Evolutionary conservation across 1,140 invertebrate genomes (phyloP).

Genomic region (Drosophila subobscura): DNA sequence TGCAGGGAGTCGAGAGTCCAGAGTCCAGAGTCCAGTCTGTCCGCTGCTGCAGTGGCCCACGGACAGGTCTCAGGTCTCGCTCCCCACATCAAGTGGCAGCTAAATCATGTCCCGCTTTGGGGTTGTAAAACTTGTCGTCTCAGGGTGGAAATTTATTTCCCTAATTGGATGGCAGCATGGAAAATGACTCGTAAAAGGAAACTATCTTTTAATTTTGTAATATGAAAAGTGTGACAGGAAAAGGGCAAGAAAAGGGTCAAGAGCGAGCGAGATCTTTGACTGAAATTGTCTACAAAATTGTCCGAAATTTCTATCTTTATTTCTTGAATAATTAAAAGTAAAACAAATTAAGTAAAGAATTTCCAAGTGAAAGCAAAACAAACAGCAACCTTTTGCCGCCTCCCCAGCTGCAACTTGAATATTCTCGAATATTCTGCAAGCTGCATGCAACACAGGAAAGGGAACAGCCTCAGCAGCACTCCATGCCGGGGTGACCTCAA

Average conservation of each 20-base stretch:
- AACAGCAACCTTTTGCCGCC: too few species aligned
- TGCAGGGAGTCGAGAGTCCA: conserved; percentile 28
- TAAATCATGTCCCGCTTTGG: conserved; percentile 19
- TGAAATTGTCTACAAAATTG: too few species aligned
- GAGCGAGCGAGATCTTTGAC: too few species aligned
- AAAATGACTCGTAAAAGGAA: conserved; percentile 2
- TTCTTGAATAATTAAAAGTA: too few species aligned
- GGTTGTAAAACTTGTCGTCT: conserved; percentile 18
- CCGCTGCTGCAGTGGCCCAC: too few species aligned
- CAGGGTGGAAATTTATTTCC: conserved; percentile 28
- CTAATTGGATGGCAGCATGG: conserved; percentile 27
- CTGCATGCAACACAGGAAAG: too few species aligned
- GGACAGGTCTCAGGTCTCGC: not conserved
- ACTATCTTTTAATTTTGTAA: conserved; percentile 1
- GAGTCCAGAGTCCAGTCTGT: not conserved
- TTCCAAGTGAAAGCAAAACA: too few species aligned
- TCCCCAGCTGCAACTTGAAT: too few species aligned
- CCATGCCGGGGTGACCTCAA: conserved; percentile 41
- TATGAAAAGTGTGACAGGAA: not conserved
- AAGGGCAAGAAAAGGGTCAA: too few species aligned
- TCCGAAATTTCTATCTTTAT: too few species aligned
- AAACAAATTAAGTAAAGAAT: too few species aligned
- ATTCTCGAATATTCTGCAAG: too few species aligned
- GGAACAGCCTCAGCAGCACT: conserved; percentile 16
- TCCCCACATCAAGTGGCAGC: conserved; percentile 5